Base-by-base conservation (phyloP, 2,888 invertebrate genomes). In the Drosophila anceps region DNA sequence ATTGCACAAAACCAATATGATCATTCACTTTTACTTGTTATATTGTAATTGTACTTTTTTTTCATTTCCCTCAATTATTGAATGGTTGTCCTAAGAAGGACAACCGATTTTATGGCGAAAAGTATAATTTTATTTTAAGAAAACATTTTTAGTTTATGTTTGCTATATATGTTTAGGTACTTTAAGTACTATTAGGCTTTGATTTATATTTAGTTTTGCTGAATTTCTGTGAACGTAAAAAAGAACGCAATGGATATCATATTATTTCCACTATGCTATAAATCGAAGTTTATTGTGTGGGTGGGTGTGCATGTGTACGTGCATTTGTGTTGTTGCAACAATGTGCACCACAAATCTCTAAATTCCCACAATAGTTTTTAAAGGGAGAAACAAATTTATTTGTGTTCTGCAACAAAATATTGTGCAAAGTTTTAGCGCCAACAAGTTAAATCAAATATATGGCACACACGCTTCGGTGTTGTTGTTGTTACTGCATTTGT, bases 371-470 rank as follows among this genome's bases (percentile, higher is more conserved):
- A 84, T 90, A 90, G 90, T 90, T 84, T 90, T 90, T 69, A 76
- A 82, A 90, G 81, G 78, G 82, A 35, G 58, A 85, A 85, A 71
- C 64, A 79, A 90, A 84, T 89, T 88, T 86, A 86, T 86, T 78
- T 83, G 70, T 71, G 69, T 77, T 72, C 74, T 77, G 62, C 87
- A 75, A 84, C 69, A 87, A 80, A 76, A 71, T 73, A 77, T 69
- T 69, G 70, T 74, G 79, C 27, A 73, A 79, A 79, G 68, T 82
- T 79, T 75, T 66, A 59, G 68, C 64, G 76, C 90, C 72, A 84
- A 88, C 90, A 84, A 84, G 86, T 84, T 88, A 84, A 90, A 90
- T 90, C 90, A 90, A 90, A 84, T 84, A 90, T 79, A 84, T 84
- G 69, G 88, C 88, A 71, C 58, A 77, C 82, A 72, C 69, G 60